These are phyloP conservation scores for Episyrphus balteatus DNA, from an alignment of 1,140 invertebrate genomes.

Conservation along the genomic window DNA sequence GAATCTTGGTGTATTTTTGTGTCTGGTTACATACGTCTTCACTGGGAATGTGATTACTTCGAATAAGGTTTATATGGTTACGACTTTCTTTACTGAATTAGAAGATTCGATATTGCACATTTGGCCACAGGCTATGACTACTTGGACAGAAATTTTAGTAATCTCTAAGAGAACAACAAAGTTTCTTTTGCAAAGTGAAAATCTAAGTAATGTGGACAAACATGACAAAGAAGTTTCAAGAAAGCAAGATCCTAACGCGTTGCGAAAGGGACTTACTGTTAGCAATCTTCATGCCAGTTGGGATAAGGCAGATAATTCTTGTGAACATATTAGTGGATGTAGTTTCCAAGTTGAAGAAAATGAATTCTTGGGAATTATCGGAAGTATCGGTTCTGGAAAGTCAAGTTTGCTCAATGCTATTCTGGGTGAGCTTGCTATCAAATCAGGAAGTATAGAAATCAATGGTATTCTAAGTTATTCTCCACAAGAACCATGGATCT, in stretches of 20 bases:
- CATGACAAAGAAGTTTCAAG: constrained; percentile 17
- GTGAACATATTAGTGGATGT: constrained; percentile 41
- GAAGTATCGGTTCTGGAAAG: constrained; percentile 76
- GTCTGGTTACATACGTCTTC: constrained; percentile 48
- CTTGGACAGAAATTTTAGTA: constrained; percentile 45
- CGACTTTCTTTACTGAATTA: constrained; percentile 42
- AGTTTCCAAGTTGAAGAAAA: constrained; percentile 38
- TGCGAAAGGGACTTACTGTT: constrained; percentile 34
- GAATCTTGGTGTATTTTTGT: constrained; percentile 52
- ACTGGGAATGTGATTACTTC: constrained; percentile 46
- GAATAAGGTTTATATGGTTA: constrained; percentile 45
- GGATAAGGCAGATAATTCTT: constrained; percentile 23
- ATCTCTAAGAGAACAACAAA: constrained; percentile 56
- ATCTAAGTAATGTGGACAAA: constrained; percentile 22
- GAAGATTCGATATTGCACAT: constrained; percentile 48
- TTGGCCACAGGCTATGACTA: constrained; percentile 54
- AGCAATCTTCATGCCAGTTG: constrained; percentile 37
- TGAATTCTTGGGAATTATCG: constrained; percentile 55
- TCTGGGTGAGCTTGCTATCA: constrained; percentile 57
- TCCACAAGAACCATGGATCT: constrained; percentile 65
- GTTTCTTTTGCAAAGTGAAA: constrained; percentile 38
- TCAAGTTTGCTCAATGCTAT: constrained; percentile 57
- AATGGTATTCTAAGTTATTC: constrained; percentile 66
- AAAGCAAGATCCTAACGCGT: constrained; percentile 38
- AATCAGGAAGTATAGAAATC: constrained; percentile 47